Evolutionary conservation across 2,797 vertebrate species (phyloP).

Genomic region (Sphaeramia orbicularis): DNA sequence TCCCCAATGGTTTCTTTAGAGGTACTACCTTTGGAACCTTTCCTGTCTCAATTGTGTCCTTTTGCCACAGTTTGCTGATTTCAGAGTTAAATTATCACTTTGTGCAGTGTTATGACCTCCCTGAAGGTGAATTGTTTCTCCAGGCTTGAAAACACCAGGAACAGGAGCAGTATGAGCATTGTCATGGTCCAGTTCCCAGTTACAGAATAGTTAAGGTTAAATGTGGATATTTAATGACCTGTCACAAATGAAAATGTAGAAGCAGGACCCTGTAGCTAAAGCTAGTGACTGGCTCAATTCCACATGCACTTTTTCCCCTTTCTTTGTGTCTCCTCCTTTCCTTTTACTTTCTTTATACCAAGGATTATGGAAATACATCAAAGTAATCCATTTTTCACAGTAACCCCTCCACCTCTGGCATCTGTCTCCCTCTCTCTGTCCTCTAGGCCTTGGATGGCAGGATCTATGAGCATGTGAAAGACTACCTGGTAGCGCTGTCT

Average conservation of each 20-base stretch:
- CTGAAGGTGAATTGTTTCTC: conserved; percentile 13
- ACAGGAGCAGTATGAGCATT: background rate
- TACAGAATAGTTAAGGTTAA: background rate
- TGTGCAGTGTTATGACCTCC: background rate
- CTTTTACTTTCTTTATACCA: conserved; percentile 5
- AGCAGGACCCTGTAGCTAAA: conserved; percentile 1
- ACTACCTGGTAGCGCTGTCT: conserved; percentile 96
- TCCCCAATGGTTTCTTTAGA: background rate
- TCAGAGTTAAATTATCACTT: conserved; percentile 9
- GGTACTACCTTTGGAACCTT: background rate
- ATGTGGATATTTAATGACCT: background rate
- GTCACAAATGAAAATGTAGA: background rate
- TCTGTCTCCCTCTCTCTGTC: conserved; percentile 33
- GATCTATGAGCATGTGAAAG: conserved; percentile 95
- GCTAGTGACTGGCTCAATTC: conserved; percentile 8
- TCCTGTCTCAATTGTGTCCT: background rate
- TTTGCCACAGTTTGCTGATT: background rate
- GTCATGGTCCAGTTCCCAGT: background rate
- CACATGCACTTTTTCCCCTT: conserved; percentile 3
- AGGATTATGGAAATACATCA: conserved; percentile 25
- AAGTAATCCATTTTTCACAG: conserved; percentile 22
- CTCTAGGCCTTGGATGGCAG: conserved; percentile 93
- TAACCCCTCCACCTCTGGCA: conserved; percentile 2
- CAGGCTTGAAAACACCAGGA: background rate
- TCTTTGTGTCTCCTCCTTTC: conserved; percentile 12